phyloP scores from a whole-genome alignment of 2,888 invertebrate species.

The Zonitis immaculata region DNA sequence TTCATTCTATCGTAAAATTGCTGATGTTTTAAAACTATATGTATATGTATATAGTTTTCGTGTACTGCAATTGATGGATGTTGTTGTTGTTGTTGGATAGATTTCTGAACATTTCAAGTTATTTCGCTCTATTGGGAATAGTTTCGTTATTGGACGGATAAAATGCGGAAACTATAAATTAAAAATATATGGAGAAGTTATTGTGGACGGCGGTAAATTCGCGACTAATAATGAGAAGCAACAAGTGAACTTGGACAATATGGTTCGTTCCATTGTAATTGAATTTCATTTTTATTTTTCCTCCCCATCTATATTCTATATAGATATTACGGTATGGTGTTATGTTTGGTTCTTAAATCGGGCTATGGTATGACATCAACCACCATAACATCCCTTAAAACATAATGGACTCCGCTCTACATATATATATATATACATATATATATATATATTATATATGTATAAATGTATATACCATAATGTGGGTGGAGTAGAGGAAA shows the following conservation, averaged over 20 bases:
- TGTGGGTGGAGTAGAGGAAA: not conserved
- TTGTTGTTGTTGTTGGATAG: not conserved
- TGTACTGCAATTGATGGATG: slow-evolving; percentile 26
- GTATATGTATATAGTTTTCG: slow-evolving; percentile 15
- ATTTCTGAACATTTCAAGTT: not conserved
- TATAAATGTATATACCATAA: not conserved
- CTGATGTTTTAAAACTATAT: slow-evolving; percentile 19
- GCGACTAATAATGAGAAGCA: not conserved
- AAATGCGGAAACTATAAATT: no score
- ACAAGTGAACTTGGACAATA: slow-evolving; percentile 1
- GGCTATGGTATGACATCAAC: no score
- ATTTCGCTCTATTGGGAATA: not conserved
- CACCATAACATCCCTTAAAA: no score
- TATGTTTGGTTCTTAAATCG: no score
- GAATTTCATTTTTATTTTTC: not conserved
- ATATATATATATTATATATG: no score
- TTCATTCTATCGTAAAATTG: slow-evolving; percentile 14
- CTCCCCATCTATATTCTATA: not conserved
- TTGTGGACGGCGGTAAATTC: not conserved
- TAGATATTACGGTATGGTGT: no score
- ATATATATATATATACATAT: no score
- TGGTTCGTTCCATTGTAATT: not conserved
- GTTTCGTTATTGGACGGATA: not conserved
- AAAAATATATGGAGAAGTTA: not conserved
- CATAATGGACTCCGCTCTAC: no score